Conservation (phyloP, 2,888 invertebrate genomes). For the Harmothoe impar region DNA sequence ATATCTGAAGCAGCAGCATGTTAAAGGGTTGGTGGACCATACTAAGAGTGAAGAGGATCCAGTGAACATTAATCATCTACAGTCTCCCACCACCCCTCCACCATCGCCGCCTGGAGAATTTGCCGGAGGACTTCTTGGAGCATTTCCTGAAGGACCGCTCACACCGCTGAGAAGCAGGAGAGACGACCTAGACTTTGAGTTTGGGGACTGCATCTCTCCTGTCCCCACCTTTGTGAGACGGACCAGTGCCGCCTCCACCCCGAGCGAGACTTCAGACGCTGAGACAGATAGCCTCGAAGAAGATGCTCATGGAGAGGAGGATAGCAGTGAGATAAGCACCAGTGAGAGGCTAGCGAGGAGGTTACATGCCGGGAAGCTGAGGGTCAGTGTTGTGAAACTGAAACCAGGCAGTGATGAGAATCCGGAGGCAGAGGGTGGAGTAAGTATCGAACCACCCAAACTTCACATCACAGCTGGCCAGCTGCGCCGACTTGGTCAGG, state of each 20-base stretch:
- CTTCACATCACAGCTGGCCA: constrained; percentile 32
- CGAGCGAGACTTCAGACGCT: not conserved
- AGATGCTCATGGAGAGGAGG: not conserved
- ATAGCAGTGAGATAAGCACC: not conserved
- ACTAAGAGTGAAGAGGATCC: not conserved
- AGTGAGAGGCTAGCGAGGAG: not conserved
- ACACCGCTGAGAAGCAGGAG: not conserved
- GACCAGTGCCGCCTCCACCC: not conserved
- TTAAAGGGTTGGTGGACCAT: not conserved
- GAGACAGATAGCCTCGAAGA: constrained; percentile 45
- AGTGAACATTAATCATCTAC: not conserved
- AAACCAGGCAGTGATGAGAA: not conserved
- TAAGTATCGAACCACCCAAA: not conserved
- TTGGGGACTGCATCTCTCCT: constrained; percentile 42
- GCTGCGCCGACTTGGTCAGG: not conserved
- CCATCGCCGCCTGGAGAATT: not conserved
- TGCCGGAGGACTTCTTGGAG: not conserved
- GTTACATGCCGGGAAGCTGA: not conserved
- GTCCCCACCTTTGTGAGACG: constrained; percentile 38
- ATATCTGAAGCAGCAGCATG: not conserved
- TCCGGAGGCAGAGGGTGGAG: not conserved
- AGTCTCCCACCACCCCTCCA: not conserved
- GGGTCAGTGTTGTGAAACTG: constrained; percentile 48
- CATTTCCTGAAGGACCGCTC: not conserved
- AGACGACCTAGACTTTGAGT: constrained; percentile 48